These are phyloP conservation scores for Akabosia matsudoensis DNA, from an alignment of 1,140 invertebrate species.

Conservation along the genomic window DNA sequence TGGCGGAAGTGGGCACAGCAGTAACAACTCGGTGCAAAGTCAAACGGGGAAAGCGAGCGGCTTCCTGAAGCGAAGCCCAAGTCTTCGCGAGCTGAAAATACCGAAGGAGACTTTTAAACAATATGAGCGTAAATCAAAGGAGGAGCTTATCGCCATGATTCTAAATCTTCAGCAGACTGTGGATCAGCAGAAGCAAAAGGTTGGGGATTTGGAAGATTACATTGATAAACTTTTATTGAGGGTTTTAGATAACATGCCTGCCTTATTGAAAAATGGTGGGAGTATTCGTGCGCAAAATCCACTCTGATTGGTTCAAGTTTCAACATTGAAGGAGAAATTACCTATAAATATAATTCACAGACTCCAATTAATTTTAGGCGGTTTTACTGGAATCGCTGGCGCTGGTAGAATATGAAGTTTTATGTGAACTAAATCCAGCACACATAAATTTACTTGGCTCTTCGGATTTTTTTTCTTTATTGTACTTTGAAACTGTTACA, in stretches of 20 bases:
- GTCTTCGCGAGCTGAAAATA: background rate
- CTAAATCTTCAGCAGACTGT: constrained; percentile 73
- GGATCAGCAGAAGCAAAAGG: constrained; percentile 73
- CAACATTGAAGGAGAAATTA: too few relatives aligned
- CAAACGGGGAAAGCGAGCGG: background rate
- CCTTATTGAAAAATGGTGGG: background rate
- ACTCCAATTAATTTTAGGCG: too few relatives aligned
- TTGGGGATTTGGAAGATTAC: constrained; percentile 86
- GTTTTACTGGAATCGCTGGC: too few relatives aligned
- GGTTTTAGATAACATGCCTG: constrained; percentile 85
- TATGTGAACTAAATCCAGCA: too few relatives aligned
- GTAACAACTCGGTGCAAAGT: too few relatives aligned
- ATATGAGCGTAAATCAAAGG: constrained; percentile 45
- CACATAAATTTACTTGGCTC: too few relatives aligned
- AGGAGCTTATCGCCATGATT: constrained; percentile 80
- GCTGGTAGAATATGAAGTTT: too few relatives aligned
- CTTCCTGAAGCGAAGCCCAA: background rate
- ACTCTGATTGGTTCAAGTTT: background rate
- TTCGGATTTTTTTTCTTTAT: too few relatives aligned
- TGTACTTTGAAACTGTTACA: too few relatives aligned
- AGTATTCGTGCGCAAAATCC: background rate
- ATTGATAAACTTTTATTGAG: constrained; percentile 80
- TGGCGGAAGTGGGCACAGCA: background rate
- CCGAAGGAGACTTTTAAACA: background rate
- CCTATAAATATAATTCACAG: too few relatives aligned